Percentiles rank a stretch among this genome's conserved stretches.
These are phyloP conservation scores for Uloborus diversus DNA, from an alignment of 1,140 invertebrate species.

Conservation along the genomic window DNA sequence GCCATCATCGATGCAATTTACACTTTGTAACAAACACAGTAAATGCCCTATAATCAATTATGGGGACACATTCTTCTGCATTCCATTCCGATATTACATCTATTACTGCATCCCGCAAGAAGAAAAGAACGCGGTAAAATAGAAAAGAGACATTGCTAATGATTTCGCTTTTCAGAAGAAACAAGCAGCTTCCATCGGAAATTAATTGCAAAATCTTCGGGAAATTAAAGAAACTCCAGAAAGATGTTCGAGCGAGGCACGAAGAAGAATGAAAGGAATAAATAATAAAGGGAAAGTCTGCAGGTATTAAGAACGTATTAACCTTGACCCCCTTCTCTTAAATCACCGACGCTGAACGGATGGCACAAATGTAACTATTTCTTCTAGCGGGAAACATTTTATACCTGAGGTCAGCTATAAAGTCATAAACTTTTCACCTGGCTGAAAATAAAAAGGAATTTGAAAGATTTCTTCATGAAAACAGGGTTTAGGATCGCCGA, in stretches of 20 bases:
- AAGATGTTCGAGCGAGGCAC: not conserved
- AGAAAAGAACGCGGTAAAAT: too few species aligned
- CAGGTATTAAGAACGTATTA: constrained; percentile 53
- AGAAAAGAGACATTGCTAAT: too few species aligned
- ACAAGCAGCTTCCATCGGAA: too few species aligned
- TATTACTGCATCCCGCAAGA: too few species aligned
- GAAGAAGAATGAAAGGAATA: constrained; percentile 24
- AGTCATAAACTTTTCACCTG: constrained; percentile 24
- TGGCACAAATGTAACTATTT: constrained; percentile 26
- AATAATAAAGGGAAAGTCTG: constrained; percentile 18
- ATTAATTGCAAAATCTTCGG: constrained; percentile 40
- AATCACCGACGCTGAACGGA: constrained; percentile 37
- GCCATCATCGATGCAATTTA: too few species aligned
- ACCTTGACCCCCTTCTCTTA: constrained; percentile 45
- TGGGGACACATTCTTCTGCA: too few species aligned
- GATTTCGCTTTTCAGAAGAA: too few species aligned
- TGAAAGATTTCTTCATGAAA: constrained; percentile 11
- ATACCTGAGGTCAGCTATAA: constrained; percentile 41
- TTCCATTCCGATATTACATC: too few species aligned
- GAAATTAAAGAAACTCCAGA: not conserved
- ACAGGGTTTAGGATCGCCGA: not conserved
- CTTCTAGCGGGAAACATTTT: not conserved
- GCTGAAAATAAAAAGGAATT: constrained; percentile 7
- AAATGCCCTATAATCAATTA: too few species aligned
- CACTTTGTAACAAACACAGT: too few species aligned